Evolutionary conservation across 2,797 vertebrate genomes (phyloP).

Genomic region (Epinephelus malabaricus): DNA sequence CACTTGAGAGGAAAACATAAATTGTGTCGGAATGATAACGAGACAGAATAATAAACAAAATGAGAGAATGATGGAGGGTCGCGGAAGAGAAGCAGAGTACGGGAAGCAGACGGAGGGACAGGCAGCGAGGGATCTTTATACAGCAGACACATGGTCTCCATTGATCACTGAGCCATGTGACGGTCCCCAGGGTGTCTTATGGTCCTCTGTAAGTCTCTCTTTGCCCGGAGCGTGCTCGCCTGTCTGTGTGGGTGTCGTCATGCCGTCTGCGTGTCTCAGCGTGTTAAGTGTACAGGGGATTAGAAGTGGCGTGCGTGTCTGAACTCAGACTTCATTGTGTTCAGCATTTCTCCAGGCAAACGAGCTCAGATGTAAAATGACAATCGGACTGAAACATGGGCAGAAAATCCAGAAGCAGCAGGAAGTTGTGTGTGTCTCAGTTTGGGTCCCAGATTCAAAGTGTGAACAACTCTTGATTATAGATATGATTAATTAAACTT

Average conservation of each 20-base stretch:
- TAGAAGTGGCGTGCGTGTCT: slow-evolving; percentile 58
- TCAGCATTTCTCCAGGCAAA: slow-evolving; percentile 48
- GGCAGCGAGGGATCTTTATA: slow-evolving; percentile 40
- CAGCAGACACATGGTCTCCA: slow-evolving; percentile 64
- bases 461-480: background rate
- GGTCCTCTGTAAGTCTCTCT: slow-evolving; percentile 43
- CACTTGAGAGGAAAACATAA: slow-evolving; percentile 1
- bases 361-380: slow-evolving; percentile 34
- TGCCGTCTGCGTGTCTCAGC: slow-evolving; percentile 57
- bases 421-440: background rate
- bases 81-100: background rate
- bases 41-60: background rate
- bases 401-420: background rate
- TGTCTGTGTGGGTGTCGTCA: slow-evolving; percentile 56
- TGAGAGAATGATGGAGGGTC: background rate
- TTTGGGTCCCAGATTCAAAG: background rate
- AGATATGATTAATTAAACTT: too few species aligned
- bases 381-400: background rate
- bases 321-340: slow-evolving; percentile 39
- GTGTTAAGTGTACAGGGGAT: slow-evolving; percentile 47
- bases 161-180: slow-evolving; percentile 71
- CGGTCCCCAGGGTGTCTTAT: slow-evolving; percentile 46
- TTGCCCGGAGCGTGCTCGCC: slow-evolving; percentile 26
- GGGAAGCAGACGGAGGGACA: slow-evolving; percentile 10
- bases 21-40: background rate